Percentiles rank a stretch among this genome's conserved stretches.
Conservation (phyloP, 1,140 invertebrate species). For the Zophobas atratus region DNA sequence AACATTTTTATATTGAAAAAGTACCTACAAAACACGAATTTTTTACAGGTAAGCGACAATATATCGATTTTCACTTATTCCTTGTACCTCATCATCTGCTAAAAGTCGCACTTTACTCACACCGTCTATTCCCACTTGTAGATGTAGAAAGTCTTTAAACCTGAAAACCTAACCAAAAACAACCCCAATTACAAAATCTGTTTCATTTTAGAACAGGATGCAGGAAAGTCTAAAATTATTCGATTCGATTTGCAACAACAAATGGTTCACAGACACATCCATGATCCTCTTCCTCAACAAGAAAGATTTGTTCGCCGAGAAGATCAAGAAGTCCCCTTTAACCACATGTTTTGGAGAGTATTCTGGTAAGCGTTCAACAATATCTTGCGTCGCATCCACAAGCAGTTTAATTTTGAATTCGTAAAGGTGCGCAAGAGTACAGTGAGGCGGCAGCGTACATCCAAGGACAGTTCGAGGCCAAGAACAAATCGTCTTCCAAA, state of each 20-base stretch:
- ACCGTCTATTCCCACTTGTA: no score
- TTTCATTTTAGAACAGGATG: constrained; percentile 79
- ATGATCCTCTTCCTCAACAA: constrained; percentile 98
- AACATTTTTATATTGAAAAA: no score
- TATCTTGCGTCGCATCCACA: background rate
- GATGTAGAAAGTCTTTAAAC: no score
- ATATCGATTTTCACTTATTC: no score
- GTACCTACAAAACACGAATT: no score
- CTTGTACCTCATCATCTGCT: no score
- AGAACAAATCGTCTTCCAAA: constrained; percentile 90
- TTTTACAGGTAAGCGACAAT: no score
- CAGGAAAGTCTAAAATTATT: constrained; percentile 96
- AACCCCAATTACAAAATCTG: background rate
- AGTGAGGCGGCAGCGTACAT: constrained; percentile 92
- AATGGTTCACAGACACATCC: constrained; percentile 98
- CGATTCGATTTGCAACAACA: constrained; percentile 98
- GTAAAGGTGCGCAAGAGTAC: constrained; percentile 84
- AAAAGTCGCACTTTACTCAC: no score
- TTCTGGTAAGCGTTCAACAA: constrained; percentile 74
- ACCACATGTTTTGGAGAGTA: constrained; percentile 97
- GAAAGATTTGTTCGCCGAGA: constrained; percentile 96
- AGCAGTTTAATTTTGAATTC: background rate
- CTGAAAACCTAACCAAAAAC: no score
- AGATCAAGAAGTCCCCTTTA: constrained; percentile 91
- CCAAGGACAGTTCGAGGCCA: constrained; percentile 90